Percentiles rank a stretch among this genome's conserved stretches.
Evolutionary conservation across 2,797 vertebrate species (phyloP).

Genomic region (Mus minutoides): DNA sequence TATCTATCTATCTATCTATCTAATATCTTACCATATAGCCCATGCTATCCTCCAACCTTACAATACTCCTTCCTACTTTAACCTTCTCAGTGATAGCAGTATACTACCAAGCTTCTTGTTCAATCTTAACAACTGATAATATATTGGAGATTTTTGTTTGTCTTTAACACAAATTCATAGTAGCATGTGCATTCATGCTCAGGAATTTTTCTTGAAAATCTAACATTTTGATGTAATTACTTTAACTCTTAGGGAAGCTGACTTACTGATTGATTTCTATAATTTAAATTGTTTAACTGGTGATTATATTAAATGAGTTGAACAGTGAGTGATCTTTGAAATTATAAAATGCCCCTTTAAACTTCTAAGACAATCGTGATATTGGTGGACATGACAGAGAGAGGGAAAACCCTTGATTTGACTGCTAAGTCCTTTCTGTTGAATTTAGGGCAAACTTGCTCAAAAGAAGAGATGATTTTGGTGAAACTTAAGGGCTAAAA

Average conservation of each 20-base stretch:
- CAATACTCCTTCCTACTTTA: background rate
- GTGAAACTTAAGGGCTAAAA: constrained; percentile 65
- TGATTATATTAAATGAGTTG: constrained; percentile 50
- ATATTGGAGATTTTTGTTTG: background rate
- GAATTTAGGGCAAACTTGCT: background rate
- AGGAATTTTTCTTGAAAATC: constrained; percentile 1
- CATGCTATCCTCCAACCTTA: background rate
- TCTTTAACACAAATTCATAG: constrained; percentile 46
- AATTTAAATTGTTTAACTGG: constrained; percentile 1
- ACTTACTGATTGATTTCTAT: background rate
- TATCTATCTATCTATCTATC: too few relatives aligned
- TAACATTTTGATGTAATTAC: background rate
- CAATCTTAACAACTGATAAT: background rate
- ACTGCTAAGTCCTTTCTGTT: background rate
- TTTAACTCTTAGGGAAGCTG: background rate
- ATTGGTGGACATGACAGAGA: background rate
- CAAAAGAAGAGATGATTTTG: constrained; percentile 59
- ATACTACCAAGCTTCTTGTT: background rate
- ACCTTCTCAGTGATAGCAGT: background rate
- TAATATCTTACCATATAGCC: background rate
- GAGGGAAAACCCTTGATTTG: background rate
- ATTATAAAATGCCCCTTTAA: background rate
- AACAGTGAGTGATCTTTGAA: background rate
- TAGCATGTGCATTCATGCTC: background rate
- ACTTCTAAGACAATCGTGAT: background rate